Base-by-base conservation (phyloP, 2,113 vertebrate genomes). In the Catagonus wagneri region DNA sequence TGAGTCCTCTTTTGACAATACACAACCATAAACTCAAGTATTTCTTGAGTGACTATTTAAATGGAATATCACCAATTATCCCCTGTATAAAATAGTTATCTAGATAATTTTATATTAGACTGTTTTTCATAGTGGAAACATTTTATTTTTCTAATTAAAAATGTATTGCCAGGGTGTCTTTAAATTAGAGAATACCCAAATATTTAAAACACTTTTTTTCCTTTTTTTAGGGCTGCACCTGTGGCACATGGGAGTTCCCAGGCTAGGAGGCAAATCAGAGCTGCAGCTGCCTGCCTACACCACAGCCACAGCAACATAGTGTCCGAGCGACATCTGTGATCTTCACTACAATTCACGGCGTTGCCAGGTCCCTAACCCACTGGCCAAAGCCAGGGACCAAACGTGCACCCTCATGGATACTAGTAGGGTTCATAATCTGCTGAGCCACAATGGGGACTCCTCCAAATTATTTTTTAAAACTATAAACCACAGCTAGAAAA, bases 131-230 rank as follows among this genome's bases (percentile, higher is more conserved):
- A 83, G 50, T 52, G 7, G 12, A 75, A 96, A 90, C 9, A 3
- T 23, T 95, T 69, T 36, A 65, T 52, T 44, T 93, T 71, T 93
- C 36, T 76, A 39, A 65, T 22, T 94, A 84, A 76, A 94, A 84
- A 76, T 10, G 32, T 36, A 76, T 34, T 61, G 11, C 12, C 71
- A 15, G 5, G 66, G 1, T 10, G 52, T 80, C 50, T 87, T 83
- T 44, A 44, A 89, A 68, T 76, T 69, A 66, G 12, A 95, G 22
- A 79, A 86, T 60, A 80, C 14, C 66, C 2, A 90, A 63, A 32
- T 58, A 23, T 27, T 69, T 8, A 44, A 44, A 44, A 44, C 44
- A 44, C 8, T 44, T 44, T 44, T 44, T 44, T 44, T 44, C 8
- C 44, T 44, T 44, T 44, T 44, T 44, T 44, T 44, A 44, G 44